Evolutionary conservation across 1,140 invertebrate species (phyloP).

Genomic region (Palaemon carinicauda): DNA sequence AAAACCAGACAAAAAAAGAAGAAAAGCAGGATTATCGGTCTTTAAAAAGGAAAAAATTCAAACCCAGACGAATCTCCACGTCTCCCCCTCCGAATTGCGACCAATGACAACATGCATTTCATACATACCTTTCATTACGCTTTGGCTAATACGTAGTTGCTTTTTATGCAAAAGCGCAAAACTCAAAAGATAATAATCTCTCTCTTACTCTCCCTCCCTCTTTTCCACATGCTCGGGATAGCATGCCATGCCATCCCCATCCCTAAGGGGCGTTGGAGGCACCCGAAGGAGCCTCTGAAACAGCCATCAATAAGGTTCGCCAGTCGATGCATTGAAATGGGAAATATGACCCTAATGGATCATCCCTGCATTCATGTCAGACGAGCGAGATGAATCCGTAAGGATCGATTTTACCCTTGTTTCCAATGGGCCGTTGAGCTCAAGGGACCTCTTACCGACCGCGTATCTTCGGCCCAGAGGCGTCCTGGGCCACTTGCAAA

Average conservation of each 20-base stretch:
- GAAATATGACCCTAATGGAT: background rate
- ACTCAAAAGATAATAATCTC: background rate
- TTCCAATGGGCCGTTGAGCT: background rate
- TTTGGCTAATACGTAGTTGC: constrained; percentile 22
- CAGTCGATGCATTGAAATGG: background rate
- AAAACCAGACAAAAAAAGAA: too few species aligned
- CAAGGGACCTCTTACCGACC: background rate
- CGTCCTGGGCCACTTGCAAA: background rate
- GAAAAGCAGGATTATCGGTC: too few species aligned
- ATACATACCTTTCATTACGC: background rate
- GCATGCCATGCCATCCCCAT: constrained; percentile 41
- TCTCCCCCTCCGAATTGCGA: too few species aligned
- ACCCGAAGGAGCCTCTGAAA: background rate
- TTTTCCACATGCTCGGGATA: constrained; percentile 28
- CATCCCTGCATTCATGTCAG: background rate
- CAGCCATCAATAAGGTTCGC: background rate
- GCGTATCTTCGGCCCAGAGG: constrained; percentile 44
- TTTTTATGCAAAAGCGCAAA: constrained; percentile 2
- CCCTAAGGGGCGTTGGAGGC: background rate
- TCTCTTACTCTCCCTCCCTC: background rate
- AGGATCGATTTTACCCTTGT: too few species aligned
- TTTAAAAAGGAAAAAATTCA: too few species aligned
- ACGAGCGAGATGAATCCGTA: too few species aligned
- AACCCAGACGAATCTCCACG: too few species aligned
- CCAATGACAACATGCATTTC: too few species aligned